A percentile compares a stretch with the other conserved stretches of the same genome.
These are phyloP conservation scores for Conus canariensis DNA, from an alignment of 2,888 invertebrate species.

Conservation along the genomic window DNA sequence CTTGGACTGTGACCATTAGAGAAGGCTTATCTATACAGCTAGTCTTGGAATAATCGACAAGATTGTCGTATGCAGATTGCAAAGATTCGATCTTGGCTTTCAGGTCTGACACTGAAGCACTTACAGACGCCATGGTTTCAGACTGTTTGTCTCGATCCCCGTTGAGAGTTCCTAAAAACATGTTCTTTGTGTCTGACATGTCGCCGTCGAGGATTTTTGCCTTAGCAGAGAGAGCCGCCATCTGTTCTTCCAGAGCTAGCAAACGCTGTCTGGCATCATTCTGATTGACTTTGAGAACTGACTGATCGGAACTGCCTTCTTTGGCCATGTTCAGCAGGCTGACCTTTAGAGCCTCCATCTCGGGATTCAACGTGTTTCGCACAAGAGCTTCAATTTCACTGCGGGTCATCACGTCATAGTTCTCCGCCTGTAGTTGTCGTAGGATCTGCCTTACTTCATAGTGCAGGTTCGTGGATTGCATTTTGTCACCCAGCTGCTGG, in stretches of 20 bases:
- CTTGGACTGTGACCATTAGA: slow-evolving; percentile 54
- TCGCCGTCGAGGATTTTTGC: slow-evolving; percentile 11
- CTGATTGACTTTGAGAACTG: slow-evolving; percentile 27
- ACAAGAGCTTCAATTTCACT: slow-evolving; percentile 22
- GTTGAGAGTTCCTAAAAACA: background rate
- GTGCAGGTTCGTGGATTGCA: slow-evolving; percentile 47
- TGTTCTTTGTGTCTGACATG: background rate
- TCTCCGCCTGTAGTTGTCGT: slow-evolving; percentile 46
- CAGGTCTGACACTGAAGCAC: slow-evolving; percentile 59
- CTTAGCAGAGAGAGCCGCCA: slow-evolving; percentile 32
- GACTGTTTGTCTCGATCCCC: slow-evolving; percentile 5
- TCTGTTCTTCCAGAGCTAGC: background rate
- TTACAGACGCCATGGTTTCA: slow-evolving; percentile 43
- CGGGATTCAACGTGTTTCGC: slow-evolving; percentile 27
- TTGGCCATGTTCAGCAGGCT: slow-evolving; percentile 38
- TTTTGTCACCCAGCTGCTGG: background rate
- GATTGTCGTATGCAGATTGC: slow-evolving; percentile 55
- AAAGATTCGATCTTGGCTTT: slow-evolving; percentile 55
- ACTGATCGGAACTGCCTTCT: slow-evolving; percentile 36
- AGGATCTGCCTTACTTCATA: slow-evolving; percentile 59
- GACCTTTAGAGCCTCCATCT: slow-evolving; percentile 35
- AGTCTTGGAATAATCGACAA: slow-evolving; percentile 60
- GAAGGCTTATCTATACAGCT: slow-evolving; percentile 68
- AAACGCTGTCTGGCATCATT: slow-evolving; percentile 28
- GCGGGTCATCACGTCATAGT: slow-evolving; percentile 28